Evolutionary conservation across 2,113 vertebrate genomes (phyloP).

Genomic region (Tapirus terrestris): DNA sequence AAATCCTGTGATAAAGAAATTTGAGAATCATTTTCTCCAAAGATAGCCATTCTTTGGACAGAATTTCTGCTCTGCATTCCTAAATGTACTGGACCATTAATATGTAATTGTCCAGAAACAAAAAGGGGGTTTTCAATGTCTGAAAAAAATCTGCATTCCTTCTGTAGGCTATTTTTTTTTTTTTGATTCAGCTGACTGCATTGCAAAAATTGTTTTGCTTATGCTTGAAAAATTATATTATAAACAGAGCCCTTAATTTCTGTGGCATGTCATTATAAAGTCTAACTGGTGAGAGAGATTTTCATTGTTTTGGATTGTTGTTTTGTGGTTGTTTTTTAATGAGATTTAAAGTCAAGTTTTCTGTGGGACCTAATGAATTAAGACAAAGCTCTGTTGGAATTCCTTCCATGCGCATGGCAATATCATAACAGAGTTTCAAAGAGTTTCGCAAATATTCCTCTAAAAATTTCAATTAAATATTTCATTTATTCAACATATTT

Average conservation of each 20-base stretch:
- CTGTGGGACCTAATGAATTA: not conserved
- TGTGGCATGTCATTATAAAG: not conserved
- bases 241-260: slow-evolving; percentile 22
- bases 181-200: not conserved
- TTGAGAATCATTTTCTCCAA: not conserved
- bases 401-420: not conserved
- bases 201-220: not conserved
- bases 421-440: not conserved
- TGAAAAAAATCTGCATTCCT: not conserved
- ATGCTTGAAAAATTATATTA: slow-evolving; percentile 35
- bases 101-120: not conserved
- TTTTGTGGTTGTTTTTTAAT: not conserved
- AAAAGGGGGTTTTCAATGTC: not conserved
- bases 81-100: not conserved
- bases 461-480: not conserved
- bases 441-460: not conserved
- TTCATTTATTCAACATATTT: not conserved
- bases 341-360: not conserved
- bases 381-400: slow-evolving; percentile 5
- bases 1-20: not conserved
- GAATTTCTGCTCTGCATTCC: not conserved
- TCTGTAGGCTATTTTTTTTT: not conserved
- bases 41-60: not conserved
- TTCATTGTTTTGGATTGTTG: slow-evolving; percentile 36
- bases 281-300: not conserved